These are phyloP conservation scores for Cetoscarus ocellatus DNA, from an alignment of 2,797 vertebrate genomes.

Conservation along the genomic window DNA sequence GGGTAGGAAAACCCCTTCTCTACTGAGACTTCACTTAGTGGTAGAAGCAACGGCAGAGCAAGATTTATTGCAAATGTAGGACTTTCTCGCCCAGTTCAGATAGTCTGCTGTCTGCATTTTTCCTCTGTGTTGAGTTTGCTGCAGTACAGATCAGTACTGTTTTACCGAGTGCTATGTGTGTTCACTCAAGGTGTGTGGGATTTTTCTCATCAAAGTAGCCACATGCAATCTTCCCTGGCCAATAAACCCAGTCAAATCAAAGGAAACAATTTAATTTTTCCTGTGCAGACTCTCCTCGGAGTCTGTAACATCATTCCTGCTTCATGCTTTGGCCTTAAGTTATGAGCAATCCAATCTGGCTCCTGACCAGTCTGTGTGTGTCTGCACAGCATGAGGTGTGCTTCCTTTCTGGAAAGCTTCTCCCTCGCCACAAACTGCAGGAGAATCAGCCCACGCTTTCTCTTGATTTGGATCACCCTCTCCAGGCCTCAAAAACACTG, in stretches of 20 bases:
- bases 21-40: conserved; percentile 48
- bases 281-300: conserved; percentile 12
- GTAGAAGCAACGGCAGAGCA: conserved; percentile 37
- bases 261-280: conserved; percentile 6
- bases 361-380: conserved; percentile 27
- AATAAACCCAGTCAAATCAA: neutral
- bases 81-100: conserved; percentile 32
- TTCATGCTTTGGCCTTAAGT: conserved; percentile 31
- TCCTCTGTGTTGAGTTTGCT: conserved; percentile 31
- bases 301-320: conserved; percentile 23
- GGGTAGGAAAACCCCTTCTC: conserved; percentile 47
- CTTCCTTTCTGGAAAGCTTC: conserved; percentile 28
- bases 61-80: conserved; percentile 56
- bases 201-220: neutral
- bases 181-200: neutral
- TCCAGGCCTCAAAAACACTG: conserved; percentile 14
- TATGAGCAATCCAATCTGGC: conserved; percentile 40
- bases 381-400: conserved; percentile 34
- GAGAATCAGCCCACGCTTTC: conserved; percentile 35
- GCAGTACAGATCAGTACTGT: conserved; percentile 17
- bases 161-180: conserved; percentile 15
- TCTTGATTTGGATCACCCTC: conserved; percentile 41
- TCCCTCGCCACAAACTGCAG: conserved; percentile 13
- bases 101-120: conserved; percentile 30
- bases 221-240: conserved; percentile 4